These are phyloP conservation scores for Saguinus imperator DNA, from an alignment of 2,113 vertebrate species.

Conservation along the genomic window DNA sequence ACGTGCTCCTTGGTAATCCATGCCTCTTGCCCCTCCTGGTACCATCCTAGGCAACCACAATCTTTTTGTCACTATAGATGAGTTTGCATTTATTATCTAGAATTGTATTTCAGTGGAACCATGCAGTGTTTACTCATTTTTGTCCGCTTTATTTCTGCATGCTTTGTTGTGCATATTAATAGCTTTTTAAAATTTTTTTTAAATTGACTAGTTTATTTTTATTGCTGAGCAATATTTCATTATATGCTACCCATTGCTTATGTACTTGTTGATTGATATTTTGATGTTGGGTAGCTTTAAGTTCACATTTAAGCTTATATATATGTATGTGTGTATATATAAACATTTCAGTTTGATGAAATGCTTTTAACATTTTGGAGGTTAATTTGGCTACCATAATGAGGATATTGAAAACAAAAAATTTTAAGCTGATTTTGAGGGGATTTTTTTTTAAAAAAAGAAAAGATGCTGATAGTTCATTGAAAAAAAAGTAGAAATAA, in stretches of 20 bases:
- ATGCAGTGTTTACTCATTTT: background rate
- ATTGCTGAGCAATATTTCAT: background rate
- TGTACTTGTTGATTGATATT: background rate
- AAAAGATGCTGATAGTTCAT: background rate
- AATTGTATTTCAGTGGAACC: background rate
- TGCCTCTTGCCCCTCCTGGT: background rate
- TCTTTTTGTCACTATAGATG: background rate
- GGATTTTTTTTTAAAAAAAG: background rate
- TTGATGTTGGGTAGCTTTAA: background rate
- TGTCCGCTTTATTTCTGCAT: background rate
- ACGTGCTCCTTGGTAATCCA: background rate
- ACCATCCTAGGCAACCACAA: background rate
- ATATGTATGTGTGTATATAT: background rate
- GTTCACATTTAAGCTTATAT: background rate
- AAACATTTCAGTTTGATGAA: background rate
- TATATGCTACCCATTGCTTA: background rate
- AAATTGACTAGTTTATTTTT: background rate
- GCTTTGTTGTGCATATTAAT: background rate
- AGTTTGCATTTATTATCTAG: background rate
- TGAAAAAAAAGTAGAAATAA: background rate
- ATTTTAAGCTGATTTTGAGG: background rate
- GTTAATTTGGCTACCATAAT: background rate
- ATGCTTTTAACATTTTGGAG: background rate
- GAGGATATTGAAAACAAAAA: slow-evolving; percentile 9
- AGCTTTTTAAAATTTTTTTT: background rate